Evolutionary conservation across 2,888 invertebrate species (phyloP).

Genomic region (Drosophila leonis): DNA sequence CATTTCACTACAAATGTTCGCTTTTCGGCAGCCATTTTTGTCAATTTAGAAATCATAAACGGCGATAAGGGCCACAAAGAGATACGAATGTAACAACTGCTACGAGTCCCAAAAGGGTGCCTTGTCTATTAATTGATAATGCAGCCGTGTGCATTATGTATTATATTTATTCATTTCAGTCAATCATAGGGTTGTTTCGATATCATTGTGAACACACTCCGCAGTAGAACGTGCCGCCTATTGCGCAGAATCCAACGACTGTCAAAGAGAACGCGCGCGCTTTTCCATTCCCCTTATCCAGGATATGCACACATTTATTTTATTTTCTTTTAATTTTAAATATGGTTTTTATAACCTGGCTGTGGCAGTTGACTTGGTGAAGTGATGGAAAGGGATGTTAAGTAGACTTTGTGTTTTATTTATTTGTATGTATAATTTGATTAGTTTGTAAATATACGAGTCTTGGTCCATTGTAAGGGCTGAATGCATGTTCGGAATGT

Average conservation of each 20-base stretch:
- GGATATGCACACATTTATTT: conserved; percentile 54
- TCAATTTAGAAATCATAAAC: conserved; percentile 44
- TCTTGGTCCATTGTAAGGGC: conserved; percentile 17
- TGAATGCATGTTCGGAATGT: conserved; percentile 16
- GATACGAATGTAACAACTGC: conserved; percentile 65
- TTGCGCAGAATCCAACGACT: conserved; percentile 32
- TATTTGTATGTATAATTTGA: conserved; percentile 63
- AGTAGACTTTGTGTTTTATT: conserved; percentile 48
- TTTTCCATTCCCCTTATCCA: conserved; percentile 3
- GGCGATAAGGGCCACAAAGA: conserved; percentile 41
- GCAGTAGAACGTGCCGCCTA: conserved; percentile 47
- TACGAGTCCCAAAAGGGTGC: conserved; percentile 36
- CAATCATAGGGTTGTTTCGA: conserved; percentile 46
- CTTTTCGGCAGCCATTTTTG: conserved; percentile 45
- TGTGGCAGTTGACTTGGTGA: conserved; percentile 52
- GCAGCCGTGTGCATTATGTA: conserved; percentile 52
- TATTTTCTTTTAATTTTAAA: conserved; percentile 58
- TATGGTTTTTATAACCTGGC: conserved; percentile 69
- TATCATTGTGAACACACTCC: conserved; percentile 12
- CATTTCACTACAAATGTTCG: neutral
- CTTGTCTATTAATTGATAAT: conserved; percentile 42
- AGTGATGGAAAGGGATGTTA: conserved; percentile 62
- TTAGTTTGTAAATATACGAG: conserved; percentile 62
- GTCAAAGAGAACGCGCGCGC: conserved; percentile 23
- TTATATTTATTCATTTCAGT: conserved; percentile 36